A percentile compares a stretch with the other conserved stretches of the same genome.
Conservation (phyloP, 2,113 vertebrate species). For the Brienomyrus longianalis region DNA sequence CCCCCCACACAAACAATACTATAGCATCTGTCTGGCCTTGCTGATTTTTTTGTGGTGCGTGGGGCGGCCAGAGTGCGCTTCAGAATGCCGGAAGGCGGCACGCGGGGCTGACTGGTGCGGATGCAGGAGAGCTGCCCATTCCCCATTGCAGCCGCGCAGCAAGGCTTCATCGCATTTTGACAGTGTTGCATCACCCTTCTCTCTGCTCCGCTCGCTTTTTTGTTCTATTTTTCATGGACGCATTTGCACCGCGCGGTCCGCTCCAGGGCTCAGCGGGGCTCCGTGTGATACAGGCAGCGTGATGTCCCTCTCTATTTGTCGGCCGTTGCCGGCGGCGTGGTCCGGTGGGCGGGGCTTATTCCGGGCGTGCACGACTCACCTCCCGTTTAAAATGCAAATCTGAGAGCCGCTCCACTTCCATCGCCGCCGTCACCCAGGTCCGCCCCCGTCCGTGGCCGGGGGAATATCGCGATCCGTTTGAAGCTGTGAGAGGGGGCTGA, state of each 20-base stretch:
- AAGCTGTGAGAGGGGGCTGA: not conserved
- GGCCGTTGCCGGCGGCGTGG: not conserved
- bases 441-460: not conserved
- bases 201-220: not conserved
- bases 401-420: not conserved
- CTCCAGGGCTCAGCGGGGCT: not conserved
- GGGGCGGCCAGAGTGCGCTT: not conserved
- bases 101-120: not conserved
- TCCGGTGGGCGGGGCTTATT: not conserved
- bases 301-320: not conserved
- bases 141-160: not conserved
- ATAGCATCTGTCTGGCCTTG: not conserved
- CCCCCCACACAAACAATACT: not conserved
- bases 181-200: not conserved
- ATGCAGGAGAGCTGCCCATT: not conserved
- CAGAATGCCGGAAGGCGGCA: not conserved
- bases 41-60: not conserved
- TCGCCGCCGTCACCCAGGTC: not conserved
- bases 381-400: slow-evolving; percentile 16
- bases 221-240: not conserved
- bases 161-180: not conserved
- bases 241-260: not conserved
- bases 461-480: not conserved
- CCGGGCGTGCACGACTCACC: not conserved
- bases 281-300: not conserved